These are phyloP conservation scores for Cataglyphis altisquamis DNA, from an alignment of 2,888 invertebrate species.

Conservation along the genomic window DNA sequence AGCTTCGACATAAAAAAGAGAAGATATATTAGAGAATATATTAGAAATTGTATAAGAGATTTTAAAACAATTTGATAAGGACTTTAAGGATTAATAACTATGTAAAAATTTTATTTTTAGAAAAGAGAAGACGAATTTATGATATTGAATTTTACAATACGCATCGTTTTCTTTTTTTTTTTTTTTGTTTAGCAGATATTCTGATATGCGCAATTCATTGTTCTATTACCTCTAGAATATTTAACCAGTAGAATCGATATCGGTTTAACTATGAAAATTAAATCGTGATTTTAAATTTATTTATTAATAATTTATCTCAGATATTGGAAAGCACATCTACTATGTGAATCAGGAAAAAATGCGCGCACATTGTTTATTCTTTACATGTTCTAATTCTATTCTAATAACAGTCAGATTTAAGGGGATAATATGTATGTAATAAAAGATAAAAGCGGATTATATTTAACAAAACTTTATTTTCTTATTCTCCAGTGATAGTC, in stretches of 20 bases:
- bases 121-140: not conserved
- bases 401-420: not conserved
- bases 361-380: not conserved
- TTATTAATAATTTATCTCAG: not conserved
- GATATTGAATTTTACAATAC: not conserved
- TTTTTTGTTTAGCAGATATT: not conserved
- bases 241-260: not conserved
- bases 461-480: slow-evolving; percentile 54
- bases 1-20: not conserved
- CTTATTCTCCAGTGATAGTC: slow-evolving; percentile 48
- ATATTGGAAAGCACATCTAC: not conserved
- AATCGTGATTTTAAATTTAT: not conserved
- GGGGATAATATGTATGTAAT: not conserved
- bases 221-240: not conserved
- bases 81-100: not conserved
- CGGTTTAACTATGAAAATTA: not conserved
- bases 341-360: not conserved
- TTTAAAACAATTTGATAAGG: not conserved
- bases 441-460: slow-evolving; percentile 1
- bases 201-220: not conserved
- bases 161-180: not conserved
- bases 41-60: not conserved
- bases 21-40: not conserved
- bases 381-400: not conserved
- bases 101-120: not conserved